Base-by-base conservation (phyloP, 23 tunicate genomes). In the Trididemnum nubilum region DNA sequence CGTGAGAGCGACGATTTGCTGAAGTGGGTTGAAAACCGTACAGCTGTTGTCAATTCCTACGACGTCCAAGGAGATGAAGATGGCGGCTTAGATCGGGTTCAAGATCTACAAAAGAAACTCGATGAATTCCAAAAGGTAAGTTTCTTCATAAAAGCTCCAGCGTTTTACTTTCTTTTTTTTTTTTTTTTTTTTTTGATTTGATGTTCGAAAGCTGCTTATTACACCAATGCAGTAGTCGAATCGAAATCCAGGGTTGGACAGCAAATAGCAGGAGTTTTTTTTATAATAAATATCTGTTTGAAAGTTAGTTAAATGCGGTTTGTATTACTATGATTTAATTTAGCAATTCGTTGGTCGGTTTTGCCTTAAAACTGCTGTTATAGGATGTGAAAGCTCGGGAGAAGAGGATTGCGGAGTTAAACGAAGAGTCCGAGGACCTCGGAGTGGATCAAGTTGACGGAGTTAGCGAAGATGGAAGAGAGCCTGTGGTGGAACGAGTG, bases 71-170 rank as follows among this genome's bases (percentile, higher is more conserved):
- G 40, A 19, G 76, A 81, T 33, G 81, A 87, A 39, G 82, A 87
- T 19, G 93, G 74, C 29, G 91, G 97, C 7, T 58, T 93, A 72
- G 93, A 83, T 35, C 73, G 70, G 26, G 98, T 93, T 54, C 94
- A 93, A 80, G 79, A 83, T 59, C 40, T 77, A 51, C 92, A 93
- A 58, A 85, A 85, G 49, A 76, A 88, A 65, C 54, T 93, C 67
- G 98, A 93, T 76, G 93, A 93, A 29, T 93, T 93, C 52, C 98
- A 93, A 51, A 87, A 85, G 84, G 98, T 93, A 64, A 36, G 49
- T 25, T 61, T 61, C n/a, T n/a, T n/a, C n/a, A n/a, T n/a, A n/a
- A n/a, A n/a, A n/a, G n/a, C n/a, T n/a, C n/a, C n/a, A n/a, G n/a
- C n/a, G n/a, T n/a, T n/a, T n/a, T n/a, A n/a, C n/a, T n/a, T n/a